Conservation (phyloP, 1,140 invertebrate species). For the Drosophila lacertosa region DNA sequence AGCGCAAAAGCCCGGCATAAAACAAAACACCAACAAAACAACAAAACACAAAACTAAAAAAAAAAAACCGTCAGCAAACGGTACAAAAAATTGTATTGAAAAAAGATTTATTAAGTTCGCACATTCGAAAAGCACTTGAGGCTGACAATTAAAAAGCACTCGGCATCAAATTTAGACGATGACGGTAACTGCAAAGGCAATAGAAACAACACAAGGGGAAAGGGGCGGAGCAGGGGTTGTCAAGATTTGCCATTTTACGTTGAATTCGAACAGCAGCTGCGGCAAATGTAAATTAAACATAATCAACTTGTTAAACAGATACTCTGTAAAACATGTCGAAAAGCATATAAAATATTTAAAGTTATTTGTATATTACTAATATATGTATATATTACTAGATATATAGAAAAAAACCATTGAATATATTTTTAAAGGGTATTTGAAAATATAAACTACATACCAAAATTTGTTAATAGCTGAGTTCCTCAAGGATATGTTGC, state of each 20-base stretch:
- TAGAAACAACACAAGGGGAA: neutral
- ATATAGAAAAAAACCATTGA: too few relatives aligned
- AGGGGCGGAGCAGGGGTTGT: too few relatives aligned
- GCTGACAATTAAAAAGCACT: conserved; percentile 82
- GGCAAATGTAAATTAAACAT: conserved; percentile 12
- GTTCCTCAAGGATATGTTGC: too few relatives aligned
- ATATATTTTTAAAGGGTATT: too few relatives aligned
- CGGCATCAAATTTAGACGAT: conserved; percentile 41
- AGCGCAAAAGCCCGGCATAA: conserved; percentile 10
- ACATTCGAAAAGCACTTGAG: conserved; percentile 76
- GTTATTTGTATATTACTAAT: too few relatives aligned
- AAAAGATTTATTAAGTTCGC: conserved; percentile 79
- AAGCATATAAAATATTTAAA: neutral
- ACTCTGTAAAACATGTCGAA: conserved; percentile 4
- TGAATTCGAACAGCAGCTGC: neutral
- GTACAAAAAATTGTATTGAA: conserved; percentile 43
- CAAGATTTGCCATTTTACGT: conserved; percentile 51
- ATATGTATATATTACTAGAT: too few relatives aligned
- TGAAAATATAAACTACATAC: too few relatives aligned
- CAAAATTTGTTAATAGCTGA: too few relatives aligned
- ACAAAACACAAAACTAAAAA: conserved; percentile 6
- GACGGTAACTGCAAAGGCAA: neutral
- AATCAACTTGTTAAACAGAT: neutral
- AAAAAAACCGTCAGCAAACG: conserved; percentile 17
- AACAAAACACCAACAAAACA: neutral